Base-by-base conservation (phyloP, 2,797 vertebrate species). In the Sebastes jordani region DNA sequence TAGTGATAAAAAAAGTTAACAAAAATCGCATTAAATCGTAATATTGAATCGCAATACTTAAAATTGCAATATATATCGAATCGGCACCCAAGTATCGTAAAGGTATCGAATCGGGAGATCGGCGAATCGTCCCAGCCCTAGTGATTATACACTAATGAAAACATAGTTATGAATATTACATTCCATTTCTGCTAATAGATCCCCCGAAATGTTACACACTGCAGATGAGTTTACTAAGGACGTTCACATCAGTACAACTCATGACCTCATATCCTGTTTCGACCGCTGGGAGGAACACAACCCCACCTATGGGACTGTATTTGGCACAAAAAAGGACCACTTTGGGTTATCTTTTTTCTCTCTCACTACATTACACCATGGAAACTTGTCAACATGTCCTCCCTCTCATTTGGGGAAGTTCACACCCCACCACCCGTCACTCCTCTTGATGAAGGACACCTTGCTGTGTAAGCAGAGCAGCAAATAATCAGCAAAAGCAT, bases 261-360 rank as follows among this genome's bases (percentile, higher is more conserved):
- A 79, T 89, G 85, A 91, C 70, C 82, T 91, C 67, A 92, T 62
- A 75, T 87, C 81, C 88, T 85, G 71, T 78, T 73, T 82, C 63
- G 29, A 9, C 70, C 42, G 2, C 52, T 60, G 84, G 66, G 74
- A 82, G 67, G 61, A 80, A 75, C 80, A 20, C 22, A 65, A 36
- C 56, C 52, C 54, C 72, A 74, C 79, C 71, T 49, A 2, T 20
- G 76, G 76, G 88, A 83, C 70, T 6, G 11, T 0, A 4, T 69
- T n/a, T 69, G 72, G 71, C 56, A 29, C 13, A 23, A 18, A 69
- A 61, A 32, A 49, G 8, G 2, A 54, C 23, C 16, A 7, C 46
- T 70, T 42, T 64, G 0, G 23, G 13, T 78, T 64, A 71, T 62
- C 34, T 71, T 30, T 65, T 49, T 42, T 56, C 23, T 29, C 34